A percentile compares a stretch with the other conserved stretches of the same genome.
These are phyloP conservation scores for Aphelinus atriplicis DNA, from an alignment of 1,140 invertebrate species.

Conservation along the genomic window DNA sequence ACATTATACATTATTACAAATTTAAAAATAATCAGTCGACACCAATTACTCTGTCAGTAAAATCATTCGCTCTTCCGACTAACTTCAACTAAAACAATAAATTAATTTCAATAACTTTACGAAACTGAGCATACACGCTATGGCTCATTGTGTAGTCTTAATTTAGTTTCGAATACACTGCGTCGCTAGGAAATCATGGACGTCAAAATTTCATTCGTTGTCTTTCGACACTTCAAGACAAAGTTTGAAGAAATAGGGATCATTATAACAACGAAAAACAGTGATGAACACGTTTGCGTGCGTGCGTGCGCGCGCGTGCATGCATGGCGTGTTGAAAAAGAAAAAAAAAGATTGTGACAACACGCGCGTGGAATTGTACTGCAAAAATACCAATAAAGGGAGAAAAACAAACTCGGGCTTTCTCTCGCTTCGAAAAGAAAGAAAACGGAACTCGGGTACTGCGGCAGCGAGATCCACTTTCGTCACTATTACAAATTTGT, in stretches of 20 bases:
- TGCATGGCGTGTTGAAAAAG: not conserved
- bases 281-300: conserved; percentile 11
- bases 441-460: not conserved
- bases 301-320: not conserved
- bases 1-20: not conserved
- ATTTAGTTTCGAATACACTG: not conserved
- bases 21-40: conserved; percentile 35
- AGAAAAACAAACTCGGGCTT: not conserved
- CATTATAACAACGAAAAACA: conserved; percentile 1
- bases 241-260: conserved; percentile 7
- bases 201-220: conserved; percentile 29
- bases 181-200: conserved; percentile 12
- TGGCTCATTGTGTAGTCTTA: not conserved
- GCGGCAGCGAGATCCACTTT: not conserved
- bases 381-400: too few species aligned
- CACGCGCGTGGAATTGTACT: not conserved
- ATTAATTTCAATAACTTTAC: conserved; percentile 1
- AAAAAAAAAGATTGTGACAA: too few species aligned
- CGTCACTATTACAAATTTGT: conserved; percentile 29
- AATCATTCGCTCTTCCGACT: conserved; percentile 17
- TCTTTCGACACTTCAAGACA: conserved; percentile 20
- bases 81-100: conserved; percentile 22
- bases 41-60: conserved; percentile 14
- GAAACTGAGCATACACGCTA: not conserved
- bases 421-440: too few species aligned